A percentile compares a stretch with the other conserved stretches of the same genome.
These are phyloP conservation scores for Chondrosia reniformis DNA, from an alignment of 37 sponge, comb jelly and placozoan species.

Conservation along the genomic window DNA sequence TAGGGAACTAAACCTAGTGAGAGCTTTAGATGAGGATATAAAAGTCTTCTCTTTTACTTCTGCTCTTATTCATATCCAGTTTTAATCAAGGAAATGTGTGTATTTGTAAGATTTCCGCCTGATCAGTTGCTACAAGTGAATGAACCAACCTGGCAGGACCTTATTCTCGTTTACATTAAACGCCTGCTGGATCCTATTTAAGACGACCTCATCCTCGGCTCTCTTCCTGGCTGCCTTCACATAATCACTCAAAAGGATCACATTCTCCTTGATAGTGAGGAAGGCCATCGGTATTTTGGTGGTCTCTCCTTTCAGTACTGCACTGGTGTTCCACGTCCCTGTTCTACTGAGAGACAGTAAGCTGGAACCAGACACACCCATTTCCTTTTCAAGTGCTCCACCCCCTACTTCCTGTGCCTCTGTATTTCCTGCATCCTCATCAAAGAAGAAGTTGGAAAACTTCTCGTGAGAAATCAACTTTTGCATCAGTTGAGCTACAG, in stretches of 20 bases:
- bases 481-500: background rate
- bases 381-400: too few relatives aligned
- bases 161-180: background rate
- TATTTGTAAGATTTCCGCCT: too few relatives aligned
- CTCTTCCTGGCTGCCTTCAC: background rate
- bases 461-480: background rate
- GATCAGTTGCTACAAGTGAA: too few relatives aligned
- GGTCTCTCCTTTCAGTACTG: background rate
- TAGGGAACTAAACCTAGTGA: too few relatives aligned
- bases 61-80: too few relatives aligned
- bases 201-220: background rate
- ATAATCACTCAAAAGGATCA: background rate
- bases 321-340: background rate
- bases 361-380: too few relatives aligned
- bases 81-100: too few relatives aligned
- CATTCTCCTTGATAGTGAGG: background rate
- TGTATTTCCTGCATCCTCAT: background rate
- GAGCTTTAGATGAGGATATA: too few relatives aligned
- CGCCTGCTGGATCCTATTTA: background rate
- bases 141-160: conserved; percentile 22
- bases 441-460: conserved; percentile 14
- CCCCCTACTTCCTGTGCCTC: too few relatives aligned
- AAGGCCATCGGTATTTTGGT: background rate
- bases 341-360: background rate
- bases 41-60: too few relatives aligned